phyloP scores from a whole-genome alignment of 2,113 vertebrate genomes.

The Elephas maximus region DNA sequence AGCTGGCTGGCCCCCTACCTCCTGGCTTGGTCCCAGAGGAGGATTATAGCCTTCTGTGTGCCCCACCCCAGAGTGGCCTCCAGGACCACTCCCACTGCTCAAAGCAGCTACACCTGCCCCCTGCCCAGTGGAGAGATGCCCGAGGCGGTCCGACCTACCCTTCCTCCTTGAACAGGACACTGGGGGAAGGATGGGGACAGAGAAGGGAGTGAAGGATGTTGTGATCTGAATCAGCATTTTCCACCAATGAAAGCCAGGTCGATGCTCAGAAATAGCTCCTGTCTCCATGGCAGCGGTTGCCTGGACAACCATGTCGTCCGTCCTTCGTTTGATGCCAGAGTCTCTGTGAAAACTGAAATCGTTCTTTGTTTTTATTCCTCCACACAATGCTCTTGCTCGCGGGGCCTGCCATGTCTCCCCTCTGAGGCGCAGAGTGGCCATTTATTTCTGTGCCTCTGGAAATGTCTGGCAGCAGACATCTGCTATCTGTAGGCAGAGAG shows the following conservation, averaged over 20 bases:
- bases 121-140: not conserved
- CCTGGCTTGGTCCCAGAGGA: not conserved
- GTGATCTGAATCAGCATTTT: constrained; percentile 76
- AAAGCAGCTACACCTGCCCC: not conserved
- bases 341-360: constrained; percentile 77
- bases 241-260: constrained; percentile 76
- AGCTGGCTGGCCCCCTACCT: fast-evolving
- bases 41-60: not conserved
- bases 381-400: not conserved
- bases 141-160: not conserved
- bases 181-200: not conserved
- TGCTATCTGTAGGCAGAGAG: not conserved
- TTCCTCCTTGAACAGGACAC: not conserved
- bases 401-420: not conserved
- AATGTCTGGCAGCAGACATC: not conserved
- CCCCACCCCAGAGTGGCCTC: not conserved
- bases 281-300: constrained; percentile 87
- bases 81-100: not conserved
- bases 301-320: constrained; percentile 78
- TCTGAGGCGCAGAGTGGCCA: not conserved
- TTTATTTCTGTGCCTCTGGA: not conserved
- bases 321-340: constrained; percentile 78
- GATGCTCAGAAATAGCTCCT: constrained; percentile 80
- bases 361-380: constrained; percentile 56
- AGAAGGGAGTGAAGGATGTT: constrained; percentile 27